Evolutionary conservation across 2,113 vertebrate genomes (phyloP).

Genomic region (Daphoenositta chrysoptera): DNA sequence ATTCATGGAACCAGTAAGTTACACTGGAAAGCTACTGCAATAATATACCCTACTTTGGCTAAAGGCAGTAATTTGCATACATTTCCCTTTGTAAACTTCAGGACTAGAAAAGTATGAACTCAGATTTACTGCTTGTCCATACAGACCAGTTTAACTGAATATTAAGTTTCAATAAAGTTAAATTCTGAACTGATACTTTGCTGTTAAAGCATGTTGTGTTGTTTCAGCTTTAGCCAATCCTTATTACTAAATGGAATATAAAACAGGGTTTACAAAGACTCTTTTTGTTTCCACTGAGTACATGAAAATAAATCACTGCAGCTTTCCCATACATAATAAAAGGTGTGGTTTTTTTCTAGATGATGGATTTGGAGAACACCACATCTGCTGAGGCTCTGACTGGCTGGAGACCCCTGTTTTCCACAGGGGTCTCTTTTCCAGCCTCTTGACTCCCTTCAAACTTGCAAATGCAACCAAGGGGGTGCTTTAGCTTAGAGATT

Average conservation of each 20-base stretch:
- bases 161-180: neutral
- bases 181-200: neutral
- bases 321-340: neutral
- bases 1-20: neutral
- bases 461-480: neutral
- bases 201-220: neutral
- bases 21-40: neutral
- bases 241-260: neutral
- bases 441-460: neutral
- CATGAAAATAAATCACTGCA: neutral
- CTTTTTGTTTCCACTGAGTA: neutral
- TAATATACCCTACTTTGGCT: neutral
- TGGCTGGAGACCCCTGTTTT: neutral
- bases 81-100: neutral
- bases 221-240: neutral
- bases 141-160: neutral
- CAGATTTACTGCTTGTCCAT: neutral
- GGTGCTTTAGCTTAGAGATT: neutral
- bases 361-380: neutral
- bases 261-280: neutral
- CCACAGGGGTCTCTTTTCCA: no score
- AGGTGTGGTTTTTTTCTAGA: neutral
- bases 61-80: neutral
- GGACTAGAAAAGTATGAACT: neutral
- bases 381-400: rapidly evolving